phyloP scores from a whole-genome alignment of 2,888 invertebrate species.

The Eumerus sabulonum region DNA sequence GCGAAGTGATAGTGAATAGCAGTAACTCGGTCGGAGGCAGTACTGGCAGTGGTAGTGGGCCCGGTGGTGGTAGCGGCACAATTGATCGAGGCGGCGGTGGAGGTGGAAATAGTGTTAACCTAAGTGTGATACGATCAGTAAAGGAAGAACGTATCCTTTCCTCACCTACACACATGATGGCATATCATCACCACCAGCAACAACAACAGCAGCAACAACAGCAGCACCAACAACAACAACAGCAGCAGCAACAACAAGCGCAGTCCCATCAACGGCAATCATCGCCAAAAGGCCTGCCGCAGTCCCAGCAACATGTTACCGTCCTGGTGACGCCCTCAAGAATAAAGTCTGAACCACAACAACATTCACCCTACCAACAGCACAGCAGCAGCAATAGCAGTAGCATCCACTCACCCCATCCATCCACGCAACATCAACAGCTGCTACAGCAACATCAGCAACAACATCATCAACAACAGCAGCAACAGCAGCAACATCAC shows the following conservation, averaged over 20 bases:
- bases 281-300: constrained; percentile 72
- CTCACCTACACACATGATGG: constrained; percentile 77
- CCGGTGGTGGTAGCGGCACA: constrained; percentile 47
- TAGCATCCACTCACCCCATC: constrained; percentile 73
- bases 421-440: constrained; percentile 70
- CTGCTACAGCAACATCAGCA: constrained; percentile 70
- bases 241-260: constrained; percentile 77
- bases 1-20: constrained; percentile 46
- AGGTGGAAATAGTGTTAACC: constrained; percentile 70
- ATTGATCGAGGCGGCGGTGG: constrained; percentile 42
- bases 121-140: constrained; percentile 78
- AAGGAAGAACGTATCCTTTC: constrained; percentile 78
- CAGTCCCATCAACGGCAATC: constrained; percentile 76
- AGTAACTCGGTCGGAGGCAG: neutral
- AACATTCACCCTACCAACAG: constrained; percentile 73
- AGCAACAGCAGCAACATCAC: constrained; percentile 78
- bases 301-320: constrained; percentile 78
- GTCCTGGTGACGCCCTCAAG: constrained; percentile 81
- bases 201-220: constrained; percentile 70
- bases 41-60: constrained; percentile 39
- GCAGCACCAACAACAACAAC: constrained; percentile 79
- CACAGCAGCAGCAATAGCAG: constrained; percentile 70
- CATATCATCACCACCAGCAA: constrained; percentile 72
- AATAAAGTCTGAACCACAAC: constrained; percentile 77
- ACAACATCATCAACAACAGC: constrained; percentile 73